Conservation (phyloP, 2,797 vertebrate genomes). For the Petrocephalus schoutedeni region DNA sequence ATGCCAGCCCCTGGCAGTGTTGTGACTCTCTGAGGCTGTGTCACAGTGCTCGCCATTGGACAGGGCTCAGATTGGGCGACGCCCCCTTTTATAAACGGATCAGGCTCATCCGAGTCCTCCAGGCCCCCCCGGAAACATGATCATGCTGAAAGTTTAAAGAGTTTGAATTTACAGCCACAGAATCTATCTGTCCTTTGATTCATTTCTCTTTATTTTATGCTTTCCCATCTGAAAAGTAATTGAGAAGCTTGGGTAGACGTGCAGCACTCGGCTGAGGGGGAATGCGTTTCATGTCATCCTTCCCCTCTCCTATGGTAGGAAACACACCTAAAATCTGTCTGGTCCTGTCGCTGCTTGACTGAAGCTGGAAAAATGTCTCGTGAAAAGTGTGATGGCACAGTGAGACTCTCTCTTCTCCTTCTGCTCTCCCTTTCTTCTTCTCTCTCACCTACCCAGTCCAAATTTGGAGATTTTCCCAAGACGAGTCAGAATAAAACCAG, state of each 20-base stretch:
- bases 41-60: neutral
- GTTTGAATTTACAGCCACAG: no score
- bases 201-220: neutral
- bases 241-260: neutral
- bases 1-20: neutral
- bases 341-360: neutral
- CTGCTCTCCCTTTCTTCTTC: neutral
- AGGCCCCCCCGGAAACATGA: neutral
- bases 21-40: neutral
- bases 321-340: conserved; percentile 4
- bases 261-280: neutral
- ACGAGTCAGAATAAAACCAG: conserved; percentile 18
- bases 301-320: neutral
- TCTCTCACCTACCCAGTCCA: conserved; percentile 31
- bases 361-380: neutral
- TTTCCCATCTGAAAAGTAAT: neutral
- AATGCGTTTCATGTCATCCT: neutral
- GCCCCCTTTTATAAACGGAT: neutral
- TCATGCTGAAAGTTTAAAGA: neutral
- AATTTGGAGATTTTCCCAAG: conserved; percentile 44
- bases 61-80: neutral
- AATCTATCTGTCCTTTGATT: neutral
- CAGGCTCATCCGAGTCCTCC: neutral
- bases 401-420: neutral
- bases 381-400: neutral